Base-by-base conservation (phyloP, 1,140 invertebrate species). In the Drosophila oshimai region DNA sequence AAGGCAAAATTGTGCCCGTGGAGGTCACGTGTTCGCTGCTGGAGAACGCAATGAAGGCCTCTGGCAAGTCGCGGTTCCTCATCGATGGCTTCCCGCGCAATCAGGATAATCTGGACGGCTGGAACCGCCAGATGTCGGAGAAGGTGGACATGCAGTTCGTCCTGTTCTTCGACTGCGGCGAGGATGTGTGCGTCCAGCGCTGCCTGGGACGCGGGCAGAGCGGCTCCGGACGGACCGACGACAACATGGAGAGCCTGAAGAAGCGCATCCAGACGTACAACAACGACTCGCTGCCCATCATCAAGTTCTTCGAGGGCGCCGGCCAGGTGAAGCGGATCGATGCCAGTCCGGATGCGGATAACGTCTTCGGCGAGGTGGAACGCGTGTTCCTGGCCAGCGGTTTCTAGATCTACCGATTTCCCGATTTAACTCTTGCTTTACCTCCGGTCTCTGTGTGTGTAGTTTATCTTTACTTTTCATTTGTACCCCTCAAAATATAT, bases 21-120 rank as follows among this genome's bases (percentile, higher is more conserved):
- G 97, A 98, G 92, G 99, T 99, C 60, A 99, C 99, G 13, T 99
- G 99, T 91, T 95, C 95, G 46, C 93, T 99, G 6, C 91, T 99
- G 13, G 95, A 98, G 87, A 95, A 95, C 62, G 97, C 96, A 1
- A 99, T 99, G 96, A 91, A 93, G 55, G 90, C 64, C 0, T 92
- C 94, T 10, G 93, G 92, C 1, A 93, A 94, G 15, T 92, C 94
- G n/a, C 95, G 95, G 34, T 99, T 99, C 90, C 92, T 99, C 0
- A 96, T 99, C 77, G 99, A 99, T 92, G 99, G 99, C 5, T 99
- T 99, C 91, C 99, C 99, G 20, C 93, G 99, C 18, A 99, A 99
- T 91, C 93, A 98, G 90, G 95, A 99, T 91, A 99, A 99, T 91
- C 92, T 99, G 45, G 95, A 98, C 58, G 99, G 99, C 1, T 99